These are phyloP conservation scores for Bombus waltoni DNA, from an alignment of 1,140 invertebrate species.

Conservation along the genomic window DNA sequence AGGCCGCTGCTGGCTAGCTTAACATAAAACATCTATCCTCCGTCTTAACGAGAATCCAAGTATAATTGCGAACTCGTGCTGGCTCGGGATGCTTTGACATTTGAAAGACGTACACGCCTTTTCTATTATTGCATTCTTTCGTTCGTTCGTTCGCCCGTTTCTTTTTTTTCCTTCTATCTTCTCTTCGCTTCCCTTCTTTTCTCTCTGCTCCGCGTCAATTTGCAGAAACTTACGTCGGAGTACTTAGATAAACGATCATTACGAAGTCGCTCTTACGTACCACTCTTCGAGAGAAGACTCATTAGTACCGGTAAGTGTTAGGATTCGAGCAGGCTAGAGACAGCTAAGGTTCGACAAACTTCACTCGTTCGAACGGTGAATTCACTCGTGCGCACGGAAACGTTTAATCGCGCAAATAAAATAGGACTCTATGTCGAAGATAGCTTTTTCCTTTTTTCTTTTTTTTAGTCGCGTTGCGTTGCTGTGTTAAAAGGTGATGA, in stretches of 20 bases:
- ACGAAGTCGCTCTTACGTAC: slow-evolving; percentile 31
- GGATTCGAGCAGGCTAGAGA: slow-evolving; percentile 28
- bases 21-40: slow-evolving; percentile 38
- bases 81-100: slow-evolving; percentile 31
- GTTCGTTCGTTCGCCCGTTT: not conserved
- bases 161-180: too few species aligned
- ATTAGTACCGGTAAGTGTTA: slow-evolving; percentile 50
- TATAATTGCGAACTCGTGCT: slow-evolving; percentile 26
- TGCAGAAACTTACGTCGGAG: slow-evolving; percentile 51
- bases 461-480: too few species aligned
- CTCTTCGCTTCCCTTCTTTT: too few species aligned
- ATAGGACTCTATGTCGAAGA: not conserved
- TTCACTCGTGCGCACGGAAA: not conserved
- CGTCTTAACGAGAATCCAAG: slow-evolving; percentile 29
- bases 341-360: slow-evolving; percentile 46
- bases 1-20: not conserved
- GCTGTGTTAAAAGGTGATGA: too few species aligned
- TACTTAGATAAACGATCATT: slow-evolving; percentile 43
- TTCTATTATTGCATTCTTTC: slow-evolving; percentile 54
- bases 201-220: slow-evolving; percentile 40
- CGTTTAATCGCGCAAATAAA: slow-evolving; percentile 23
- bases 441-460: not conserved
- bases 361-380: not conserved
- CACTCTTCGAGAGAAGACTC: slow-evolving; percentile 26
- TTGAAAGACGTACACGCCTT: slow-evolving; percentile 39